Conservation (phyloP, 2,888 invertebrate genomes). For the Dolichomitus sp. region DNA sequence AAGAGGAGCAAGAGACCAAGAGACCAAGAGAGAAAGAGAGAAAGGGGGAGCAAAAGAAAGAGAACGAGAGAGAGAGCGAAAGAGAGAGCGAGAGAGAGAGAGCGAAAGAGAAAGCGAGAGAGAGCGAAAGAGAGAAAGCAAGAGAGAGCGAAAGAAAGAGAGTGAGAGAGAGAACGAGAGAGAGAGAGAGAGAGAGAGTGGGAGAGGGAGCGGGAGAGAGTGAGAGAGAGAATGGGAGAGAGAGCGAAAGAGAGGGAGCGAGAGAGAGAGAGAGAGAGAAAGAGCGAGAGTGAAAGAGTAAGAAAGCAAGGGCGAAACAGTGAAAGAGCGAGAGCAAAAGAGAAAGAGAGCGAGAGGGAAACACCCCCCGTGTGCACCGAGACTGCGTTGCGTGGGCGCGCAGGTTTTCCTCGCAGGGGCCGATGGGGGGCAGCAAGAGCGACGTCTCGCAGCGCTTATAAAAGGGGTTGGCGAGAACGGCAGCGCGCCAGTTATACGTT, state of each 20-base stretch:
- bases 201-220: neutral
- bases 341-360: neutral
- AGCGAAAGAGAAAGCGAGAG: neutral
- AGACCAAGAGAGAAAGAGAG: neutral
- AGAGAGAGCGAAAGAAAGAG: neutral
- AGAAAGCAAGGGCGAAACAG: neutral
- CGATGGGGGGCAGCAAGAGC: conserved; percentile 1
- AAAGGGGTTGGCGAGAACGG: conserved; percentile 80
- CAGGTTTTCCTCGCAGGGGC: conserved; percentile 74
- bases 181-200: neutral
- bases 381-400: conserved; percentile 78
- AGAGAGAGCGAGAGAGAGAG: neutral
- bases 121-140: neutral
- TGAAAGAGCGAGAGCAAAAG: neutral
- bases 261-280: neutral
- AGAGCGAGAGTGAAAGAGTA: neutral
- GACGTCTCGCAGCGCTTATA: conserved; percentile 77
- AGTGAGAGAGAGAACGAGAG: neutral
- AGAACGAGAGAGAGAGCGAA: neutral
- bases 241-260: neutral
- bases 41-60: neutral
- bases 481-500: conserved; percentile 82
- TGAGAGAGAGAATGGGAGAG: neutral
- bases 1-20: neutral
- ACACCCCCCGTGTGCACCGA: conserved; percentile 62